Evolutionary conservation across 1,140 invertebrate genomes (phyloP).

Genomic region (Episyrphus balteatus): DNA sequence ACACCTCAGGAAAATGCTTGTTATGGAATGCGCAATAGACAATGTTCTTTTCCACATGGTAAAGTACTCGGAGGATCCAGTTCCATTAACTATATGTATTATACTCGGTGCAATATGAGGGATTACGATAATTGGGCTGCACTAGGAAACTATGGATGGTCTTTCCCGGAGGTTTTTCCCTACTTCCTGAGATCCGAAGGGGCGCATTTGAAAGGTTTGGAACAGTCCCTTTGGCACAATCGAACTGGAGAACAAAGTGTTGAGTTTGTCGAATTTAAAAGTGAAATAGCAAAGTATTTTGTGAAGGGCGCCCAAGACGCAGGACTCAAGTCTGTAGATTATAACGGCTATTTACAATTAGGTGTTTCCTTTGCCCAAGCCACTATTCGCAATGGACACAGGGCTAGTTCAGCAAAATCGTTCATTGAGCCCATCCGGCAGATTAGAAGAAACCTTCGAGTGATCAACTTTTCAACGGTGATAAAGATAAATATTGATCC

Average conservation of each 20-base stretch:
- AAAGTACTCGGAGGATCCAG: slow-evolving; percentile 73
- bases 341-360: slow-evolving; percentile 64
- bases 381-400: slow-evolving; percentile 58
- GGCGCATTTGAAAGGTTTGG: slow-evolving; percentile 63
- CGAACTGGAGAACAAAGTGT: slow-evolving; percentile 46
- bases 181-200: slow-evolving; percentile 78
- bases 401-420: slow-evolving; percentile 64
- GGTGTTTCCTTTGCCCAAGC: slow-evolving; percentile 65
- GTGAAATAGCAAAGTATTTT: slow-evolving; percentile 52
- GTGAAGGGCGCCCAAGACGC: slow-evolving; percentile 76
- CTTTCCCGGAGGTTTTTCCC: slow-evolving; percentile 66
- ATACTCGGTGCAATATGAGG: slow-evolving; percentile 72
- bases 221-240: slow-evolving; percentile 53
- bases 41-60: slow-evolving; percentile 68
- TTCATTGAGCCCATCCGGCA: slow-evolving; percentile 59
- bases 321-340: slow-evolving; percentile 63
- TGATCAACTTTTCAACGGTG: slow-evolving; percentile 56
- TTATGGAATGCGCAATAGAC: slow-evolving; percentile 8
- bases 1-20: not conserved
- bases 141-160: slow-evolving; percentile 76
- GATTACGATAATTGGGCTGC: slow-evolving; percentile 81
- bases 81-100: slow-evolving; percentile 76
- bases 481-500: slow-evolving; percentile 61
- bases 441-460: slow-evolving; percentile 55
- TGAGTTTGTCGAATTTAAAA: not conserved